phyloP scores from a whole-genome alignment of 2,113 vertebrate genomes.

The Ardeotis arabs region DNA sequence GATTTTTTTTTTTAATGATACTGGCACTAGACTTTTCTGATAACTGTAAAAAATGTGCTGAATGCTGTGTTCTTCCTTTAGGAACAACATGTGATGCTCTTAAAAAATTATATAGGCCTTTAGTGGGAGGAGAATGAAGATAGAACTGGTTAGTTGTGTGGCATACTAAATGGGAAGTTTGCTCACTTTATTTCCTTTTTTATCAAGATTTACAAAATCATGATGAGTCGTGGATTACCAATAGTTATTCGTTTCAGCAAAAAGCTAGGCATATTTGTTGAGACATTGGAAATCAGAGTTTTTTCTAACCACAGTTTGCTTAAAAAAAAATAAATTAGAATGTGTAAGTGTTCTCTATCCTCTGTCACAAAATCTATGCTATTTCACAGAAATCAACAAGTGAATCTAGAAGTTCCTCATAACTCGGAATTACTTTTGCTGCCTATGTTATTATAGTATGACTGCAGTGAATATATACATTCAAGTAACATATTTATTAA shows the following conservation, averaged over 20 bases:
- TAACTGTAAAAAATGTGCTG: neutral
- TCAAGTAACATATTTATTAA: neutral
- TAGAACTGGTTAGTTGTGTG: neutral
- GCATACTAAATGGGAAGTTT: neutral
- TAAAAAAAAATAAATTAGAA: neutral
- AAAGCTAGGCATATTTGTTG: neutral
- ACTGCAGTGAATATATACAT: neutral
- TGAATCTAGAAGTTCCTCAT: neutral
- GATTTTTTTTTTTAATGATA: neutral
- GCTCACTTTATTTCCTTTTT: neutral
- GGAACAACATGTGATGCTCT: neutral
- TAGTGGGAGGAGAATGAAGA: neutral
- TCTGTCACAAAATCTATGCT: neutral
- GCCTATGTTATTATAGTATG: neutral
- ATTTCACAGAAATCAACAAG: neutral
- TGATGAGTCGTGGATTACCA: neutral
- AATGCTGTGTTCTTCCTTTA: neutral
- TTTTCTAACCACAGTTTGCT: neutral
- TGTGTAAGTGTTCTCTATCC: neutral
- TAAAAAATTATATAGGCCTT: neutral
- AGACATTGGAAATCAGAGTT: neutral
- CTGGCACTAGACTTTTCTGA: neutral
- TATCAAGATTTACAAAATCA: neutral
- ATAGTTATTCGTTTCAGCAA: neutral
- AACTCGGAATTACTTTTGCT: neutral